Conservation (phyloP, 1,140 invertebrate species). For the Acromyrmex charruanus region DNA sequence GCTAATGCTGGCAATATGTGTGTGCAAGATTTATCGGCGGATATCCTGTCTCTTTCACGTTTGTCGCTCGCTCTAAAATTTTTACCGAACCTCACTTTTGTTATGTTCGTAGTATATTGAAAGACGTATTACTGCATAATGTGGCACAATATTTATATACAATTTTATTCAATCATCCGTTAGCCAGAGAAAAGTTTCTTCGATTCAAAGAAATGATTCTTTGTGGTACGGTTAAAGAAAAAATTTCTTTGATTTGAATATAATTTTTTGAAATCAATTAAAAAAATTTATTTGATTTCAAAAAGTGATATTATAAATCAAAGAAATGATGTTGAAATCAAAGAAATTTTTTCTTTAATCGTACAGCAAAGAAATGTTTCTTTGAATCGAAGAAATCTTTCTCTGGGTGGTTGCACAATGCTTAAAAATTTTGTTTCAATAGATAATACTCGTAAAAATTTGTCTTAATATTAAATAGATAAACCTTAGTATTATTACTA, state of each 20-base stretch:
- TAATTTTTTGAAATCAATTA: too few relatives aligned
- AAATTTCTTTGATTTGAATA: too few relatives aligned
- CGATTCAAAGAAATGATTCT: too few relatives aligned
- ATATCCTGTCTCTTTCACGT: constrained; percentile 43
- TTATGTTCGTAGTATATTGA: constrained; percentile 12
- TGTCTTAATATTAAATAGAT: not conserved
- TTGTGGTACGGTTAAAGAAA: too few relatives aligned
- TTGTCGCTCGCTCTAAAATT: constrained; percentile 3
- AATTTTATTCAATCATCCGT: not conserved
- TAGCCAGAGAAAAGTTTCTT: too few relatives aligned
- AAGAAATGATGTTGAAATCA: too few relatives aligned
- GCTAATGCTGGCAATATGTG: constrained; percentile 28
- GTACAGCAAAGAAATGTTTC: too few relatives aligned
- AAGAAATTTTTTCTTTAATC: too few relatives aligned
- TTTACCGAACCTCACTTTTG: not conserved
- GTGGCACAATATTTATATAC: not conserved
- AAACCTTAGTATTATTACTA: not conserved
- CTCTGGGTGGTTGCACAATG: not conserved
- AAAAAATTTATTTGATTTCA: too few relatives aligned
- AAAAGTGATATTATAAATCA: too few relatives aligned
- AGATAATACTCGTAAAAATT: not conserved
- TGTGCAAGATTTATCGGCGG: constrained; percentile 40
- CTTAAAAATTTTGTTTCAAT: not conserved
- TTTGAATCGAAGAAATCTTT: too few relatives aligned
- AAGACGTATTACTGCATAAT: not conserved